Evolutionary conservation across 2,888 invertebrate genomes (phyloP).

Genomic region (Nemapogon koenigi): DNA sequence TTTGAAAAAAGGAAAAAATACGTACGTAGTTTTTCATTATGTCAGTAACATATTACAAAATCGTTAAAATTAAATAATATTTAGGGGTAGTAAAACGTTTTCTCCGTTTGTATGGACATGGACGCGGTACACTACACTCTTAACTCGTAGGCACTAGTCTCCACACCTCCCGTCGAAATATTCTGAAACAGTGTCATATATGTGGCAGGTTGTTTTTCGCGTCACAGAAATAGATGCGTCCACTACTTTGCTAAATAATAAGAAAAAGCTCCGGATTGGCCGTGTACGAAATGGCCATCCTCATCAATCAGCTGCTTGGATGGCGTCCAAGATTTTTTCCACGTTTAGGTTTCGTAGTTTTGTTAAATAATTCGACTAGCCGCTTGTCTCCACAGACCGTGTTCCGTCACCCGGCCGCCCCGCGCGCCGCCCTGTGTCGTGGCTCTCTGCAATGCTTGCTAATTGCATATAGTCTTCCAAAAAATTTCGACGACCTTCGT

Average conservation of each 20-base stretch:
- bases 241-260: constrained; percentile 63
- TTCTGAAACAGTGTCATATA: constrained; percentile 33
- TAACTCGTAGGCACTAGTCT: too few species aligned
- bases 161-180: too few species aligned
- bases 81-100: too few species aligned
- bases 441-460: background rate
- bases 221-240: constrained; percentile 58
- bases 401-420: background rate
- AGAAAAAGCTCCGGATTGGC: constrained; percentile 63
- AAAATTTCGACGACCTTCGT: too few species aligned
- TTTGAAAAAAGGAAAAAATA: too few species aligned
- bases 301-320: constrained; percentile 66
- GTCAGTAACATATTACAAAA: too few species aligned
- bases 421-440: background rate
- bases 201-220: constrained; percentile 55
- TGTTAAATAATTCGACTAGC: constrained; percentile 50
- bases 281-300: constrained; percentile 65
- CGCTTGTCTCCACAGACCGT: constrained; percentile 21
- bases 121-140: too few species aligned
- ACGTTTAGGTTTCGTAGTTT: constrained; percentile 62
- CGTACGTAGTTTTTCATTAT: too few species aligned
- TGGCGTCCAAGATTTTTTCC: constrained; percentile 60
- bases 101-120: too few species aligned
- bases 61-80: too few species aligned
- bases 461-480: constrained; percentile 3